Base-by-base conservation (phyloP, 2,888 invertebrate genomes). In the Cryptus viduatorius region DNA sequence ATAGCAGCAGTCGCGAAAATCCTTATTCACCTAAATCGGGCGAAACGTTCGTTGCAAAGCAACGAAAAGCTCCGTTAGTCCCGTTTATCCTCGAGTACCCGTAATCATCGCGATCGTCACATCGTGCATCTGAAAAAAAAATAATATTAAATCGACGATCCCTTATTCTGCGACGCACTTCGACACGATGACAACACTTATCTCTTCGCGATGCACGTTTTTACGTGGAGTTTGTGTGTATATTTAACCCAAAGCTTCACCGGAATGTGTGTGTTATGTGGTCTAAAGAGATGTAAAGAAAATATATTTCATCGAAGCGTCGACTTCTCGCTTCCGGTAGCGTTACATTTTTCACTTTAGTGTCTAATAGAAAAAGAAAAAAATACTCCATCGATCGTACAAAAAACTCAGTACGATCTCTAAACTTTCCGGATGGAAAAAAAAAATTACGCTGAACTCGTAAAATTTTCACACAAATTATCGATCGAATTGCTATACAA, bases 1-100 rank as follows among this genome's bases (percentile, higher is more conserved):
- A 68, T 81, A 84, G 69, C 77, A 76, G 68, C 73, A 61, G 42
- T 44, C 68, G 59, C 77, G 50, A 61, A 61, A 46, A 44, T 76
- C 44, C 48, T 78, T 56, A 29, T 71, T 31, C 68, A 68, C 37
- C 71, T 56, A 16, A 67, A 79, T 67, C 68, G 82, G 64, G 79
- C 82, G 79, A 81, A 79, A 79, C 56, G 19, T 65, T 84, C 67
- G 64, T 24, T 59, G 77, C 80, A 61, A 75, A 59, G 48, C 14
- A 73, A 68, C 50, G 37, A 24, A 73, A 61, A 7, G 61, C 61
- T 12, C 16, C 59, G 31, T 29, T 5, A 12, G 24, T 24, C 14
- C 14, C 8, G 37, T 37, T 61, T 61, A 7, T 61, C 14, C 59
- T 61, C 59, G 31, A 61, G 29, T 14, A 61, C 59, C 59, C n/a